phyloP scores from a whole-genome alignment of 2,113 vertebrate genomes.

The Hemicordylus capensis region DNA sequence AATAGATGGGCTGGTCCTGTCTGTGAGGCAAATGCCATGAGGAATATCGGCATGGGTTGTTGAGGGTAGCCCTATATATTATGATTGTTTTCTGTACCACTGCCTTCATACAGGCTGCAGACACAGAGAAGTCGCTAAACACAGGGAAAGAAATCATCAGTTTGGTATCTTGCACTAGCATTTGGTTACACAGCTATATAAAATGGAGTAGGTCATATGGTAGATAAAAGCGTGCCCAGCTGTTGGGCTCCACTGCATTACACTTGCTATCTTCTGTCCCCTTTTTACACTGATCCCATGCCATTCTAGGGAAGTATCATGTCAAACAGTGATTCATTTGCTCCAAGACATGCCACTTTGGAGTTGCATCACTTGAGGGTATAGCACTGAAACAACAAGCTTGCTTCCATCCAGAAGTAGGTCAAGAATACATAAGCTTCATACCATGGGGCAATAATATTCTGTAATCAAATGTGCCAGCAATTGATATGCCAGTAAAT shows the following conservation, averaged over 20 bases:
- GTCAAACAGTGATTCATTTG: background rate
- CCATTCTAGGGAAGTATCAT: conserved; percentile 3
- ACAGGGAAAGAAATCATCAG: conserved; percentile 40
- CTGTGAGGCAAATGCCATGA: background rate
- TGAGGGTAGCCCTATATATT: background rate
- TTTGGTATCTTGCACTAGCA: conserved; percentile 18
- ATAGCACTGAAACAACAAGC: conserved; percentile 21
- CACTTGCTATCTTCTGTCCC: background rate
- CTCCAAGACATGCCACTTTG: background rate
- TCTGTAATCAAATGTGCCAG: conserved; percentile 28
- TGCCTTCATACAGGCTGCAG: background rate
- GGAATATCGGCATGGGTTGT: background rate
- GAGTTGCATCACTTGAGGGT: background rate
- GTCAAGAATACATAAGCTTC: conserved; percentile 5
- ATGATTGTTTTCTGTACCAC: background rate
- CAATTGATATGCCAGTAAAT: conserved; percentile 7
- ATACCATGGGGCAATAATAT: conserved; percentile 17
- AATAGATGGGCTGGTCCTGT: background rate
- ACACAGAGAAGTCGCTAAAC: background rate
- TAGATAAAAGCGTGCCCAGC: background rate
- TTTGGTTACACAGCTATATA: background rate
- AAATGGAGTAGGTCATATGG: conserved; percentile 18
- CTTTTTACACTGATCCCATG: background rate
- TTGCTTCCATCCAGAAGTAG: conserved; percentile 21
- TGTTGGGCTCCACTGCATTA: background rate